These are phyloP conservation scores for Drosophila prolongata DNA, from an alignment of 2,888 invertebrate genomes.

Conservation along the genomic window DNA sequence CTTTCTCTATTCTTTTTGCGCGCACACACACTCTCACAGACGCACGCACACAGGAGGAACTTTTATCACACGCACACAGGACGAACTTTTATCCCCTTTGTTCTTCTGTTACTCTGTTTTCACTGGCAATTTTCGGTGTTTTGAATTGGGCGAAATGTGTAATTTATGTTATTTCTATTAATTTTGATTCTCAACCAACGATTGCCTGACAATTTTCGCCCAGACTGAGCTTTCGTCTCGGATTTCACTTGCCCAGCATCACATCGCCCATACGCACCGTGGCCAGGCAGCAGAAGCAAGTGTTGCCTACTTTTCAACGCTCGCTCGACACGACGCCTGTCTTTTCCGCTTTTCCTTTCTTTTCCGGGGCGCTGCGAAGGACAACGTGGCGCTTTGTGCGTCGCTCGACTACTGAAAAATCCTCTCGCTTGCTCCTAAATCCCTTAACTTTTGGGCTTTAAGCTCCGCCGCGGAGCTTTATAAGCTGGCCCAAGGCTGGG, in stretches of 20 bases:
- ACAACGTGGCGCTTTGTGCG: slow-evolving; percentile 63
- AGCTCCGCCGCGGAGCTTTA: slow-evolving; percentile 38
- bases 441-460: slow-evolving; percentile 51
- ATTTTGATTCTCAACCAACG: slow-evolving; percentile 15
- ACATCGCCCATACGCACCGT: slow-evolving; percentile 64
- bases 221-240: slow-evolving; percentile 45
- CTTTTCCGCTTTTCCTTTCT: slow-evolving; percentile 11
- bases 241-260: slow-evolving; percentile 32
- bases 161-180: slow-evolving; percentile 3
- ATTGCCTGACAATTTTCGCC: slow-evolving; percentile 18
- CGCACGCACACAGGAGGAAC: slow-evolving; percentile 29
- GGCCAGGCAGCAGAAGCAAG: slow-evolving; percentile 32
- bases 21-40: slow-evolving; percentile 35
- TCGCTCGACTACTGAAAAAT: slow-evolving; percentile 58
- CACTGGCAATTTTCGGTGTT: slow-evolving; percentile 25
- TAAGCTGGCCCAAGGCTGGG: slow-evolving; percentile 53
- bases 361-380: slow-evolving; percentile 22
- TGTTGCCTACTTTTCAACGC: slow-evolving; percentile 34
- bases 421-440: slow-evolving; percentile 27
- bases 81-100: slow-evolving; percentile 27
- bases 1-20: slow-evolving; percentile 73
- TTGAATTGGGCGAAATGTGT: slow-evolving; percentile 2
- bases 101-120: slow-evolving; percentile 7
- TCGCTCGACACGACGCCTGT: slow-evolving; percentile 18
- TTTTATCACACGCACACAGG: slow-evolving; percentile 45